phyloP scores from a whole-genome alignment of 2,888 invertebrate genomes.

The Patella caerulea region DNA sequence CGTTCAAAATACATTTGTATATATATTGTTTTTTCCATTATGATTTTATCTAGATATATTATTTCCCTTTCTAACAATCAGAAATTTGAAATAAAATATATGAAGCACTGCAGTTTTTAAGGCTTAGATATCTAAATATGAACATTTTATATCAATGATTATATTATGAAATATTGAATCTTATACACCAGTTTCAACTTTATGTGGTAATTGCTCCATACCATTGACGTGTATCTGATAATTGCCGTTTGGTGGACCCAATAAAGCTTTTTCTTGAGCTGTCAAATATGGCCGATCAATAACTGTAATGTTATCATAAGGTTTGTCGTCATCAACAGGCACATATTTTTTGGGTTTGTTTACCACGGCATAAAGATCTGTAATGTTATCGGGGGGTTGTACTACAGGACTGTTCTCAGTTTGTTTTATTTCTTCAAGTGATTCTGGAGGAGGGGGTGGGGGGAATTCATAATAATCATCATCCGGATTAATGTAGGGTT shows the following conservation, averaged over 20 bases:
- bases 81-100: no score
- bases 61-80: no score
- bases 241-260: neutral
- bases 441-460: neutral
- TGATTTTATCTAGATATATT: no score
- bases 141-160: no score
- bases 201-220: neutral
- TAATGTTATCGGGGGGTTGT: neutral
- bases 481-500: conserved; percentile 18
- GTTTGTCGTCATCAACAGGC: neutral
- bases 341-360: conserved; percentile 1
- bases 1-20: no score
- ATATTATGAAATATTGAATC: neutral
- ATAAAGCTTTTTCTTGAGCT: neutral
- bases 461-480: conserved; percentile 29
- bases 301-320: conserved; percentile 7
- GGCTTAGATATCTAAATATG: no score
- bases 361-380: conserved; percentile 1
- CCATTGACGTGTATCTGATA: neutral
- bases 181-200: conserved; percentile 3
- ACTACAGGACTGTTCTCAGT: neutral
- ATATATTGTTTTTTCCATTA: no score
- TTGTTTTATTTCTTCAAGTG: neutral
- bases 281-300: neutral
- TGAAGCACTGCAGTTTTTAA: no score